Evolutionary conservation across 1,140 invertebrate species (phyloP), one percentile per base, ranked within the genome.

Genomic region (Pteromalus puparum): DNA sequence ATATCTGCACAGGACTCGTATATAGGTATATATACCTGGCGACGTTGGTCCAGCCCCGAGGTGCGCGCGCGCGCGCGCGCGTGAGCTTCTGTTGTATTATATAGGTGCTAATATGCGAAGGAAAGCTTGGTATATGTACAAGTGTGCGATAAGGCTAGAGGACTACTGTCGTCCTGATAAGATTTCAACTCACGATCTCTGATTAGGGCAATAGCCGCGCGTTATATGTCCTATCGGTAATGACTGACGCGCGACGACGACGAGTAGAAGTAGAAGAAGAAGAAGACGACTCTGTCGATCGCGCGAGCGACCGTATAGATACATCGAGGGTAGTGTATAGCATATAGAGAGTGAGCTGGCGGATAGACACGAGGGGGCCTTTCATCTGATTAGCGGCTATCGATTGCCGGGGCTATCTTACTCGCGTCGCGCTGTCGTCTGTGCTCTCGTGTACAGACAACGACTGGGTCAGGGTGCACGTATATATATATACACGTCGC

Each of bases 401-500:
- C 83, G 83, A 84, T 84, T 84, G 82, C 38, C 46, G 30, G 61
- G 46, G 30, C 42, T 79, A 21, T 72, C 72, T 65, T 73, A 28
- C 26, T 10, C 67, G 21, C 18, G 4, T 67, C 21, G 12, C 65
- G 18, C 65, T 67, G 12, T 67, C 65, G 18, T n/a, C 24, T 67
- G 0, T 26, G n/a, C 4, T 18, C 61, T 3, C 61, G 10, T 34
- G 15, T 28, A 6, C 4, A 1, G 9, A 21, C 18, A 4, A 42
- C 65, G 89, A 89, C 82, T 90, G 83, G 89, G 89, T 90, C 89
- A 90, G 90, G 89, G 89, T 90, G 83, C 70, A 75, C 81, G 82
- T 87, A 83, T 88, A n/a, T 74, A n/a, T 72, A n/a, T 30, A n/a
- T 28, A n/a, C 28, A n/a, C 10, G 70, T 77, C 81, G 53, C 74